These are phyloP conservation scores for Yponomeuta malinellus DNA, from an alignment of 2,888 invertebrate species.

Conservation along the genomic window DNA sequence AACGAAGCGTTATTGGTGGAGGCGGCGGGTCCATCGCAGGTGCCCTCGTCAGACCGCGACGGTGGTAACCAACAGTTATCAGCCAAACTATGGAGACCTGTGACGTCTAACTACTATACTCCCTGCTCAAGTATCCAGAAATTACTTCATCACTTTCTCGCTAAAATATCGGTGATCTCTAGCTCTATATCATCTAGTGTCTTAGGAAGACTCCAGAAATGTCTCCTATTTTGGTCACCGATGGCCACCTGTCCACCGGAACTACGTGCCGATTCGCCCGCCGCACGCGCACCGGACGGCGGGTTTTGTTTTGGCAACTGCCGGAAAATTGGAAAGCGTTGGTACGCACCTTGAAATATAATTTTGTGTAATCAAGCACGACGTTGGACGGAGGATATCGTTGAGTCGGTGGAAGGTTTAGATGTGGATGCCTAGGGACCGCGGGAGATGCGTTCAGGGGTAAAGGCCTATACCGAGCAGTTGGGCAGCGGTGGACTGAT, in stretches of 20 bases:
- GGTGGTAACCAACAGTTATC: constrained; percentile 31
- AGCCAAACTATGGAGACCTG: too few species aligned
- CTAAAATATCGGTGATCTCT: not conserved
- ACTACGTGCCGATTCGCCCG: constrained; percentile 61
- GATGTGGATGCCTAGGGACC: not conserved
- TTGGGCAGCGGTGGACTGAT: too few species aligned
- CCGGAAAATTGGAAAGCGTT: constrained; percentile 5
- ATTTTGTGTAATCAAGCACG: not conserved
- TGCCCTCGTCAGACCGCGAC: constrained; percentile 42
- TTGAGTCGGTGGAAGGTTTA: too few species aligned
- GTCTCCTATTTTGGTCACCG: not conserved
- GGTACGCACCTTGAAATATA: constrained; percentile 2
- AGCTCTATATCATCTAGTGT: not conserved
- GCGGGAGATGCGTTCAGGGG: not conserved
- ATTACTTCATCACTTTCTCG: not conserved
- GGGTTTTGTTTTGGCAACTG: constrained; percentile 8
- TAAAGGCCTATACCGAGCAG: too few species aligned
- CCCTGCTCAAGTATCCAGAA: too few species aligned
- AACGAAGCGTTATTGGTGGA: not conserved
- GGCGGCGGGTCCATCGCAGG: constrained; percentile 32
- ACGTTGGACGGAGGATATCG: not conserved
- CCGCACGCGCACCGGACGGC: constrained; percentile 31
- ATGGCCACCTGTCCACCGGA: constrained; percentile 47
- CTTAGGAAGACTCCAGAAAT: not conserved
- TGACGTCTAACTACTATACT: too few species aligned